phyloP scores from a whole-genome alignment of 2,888 invertebrate genomes.

The Loripinus fragilis region DNA sequence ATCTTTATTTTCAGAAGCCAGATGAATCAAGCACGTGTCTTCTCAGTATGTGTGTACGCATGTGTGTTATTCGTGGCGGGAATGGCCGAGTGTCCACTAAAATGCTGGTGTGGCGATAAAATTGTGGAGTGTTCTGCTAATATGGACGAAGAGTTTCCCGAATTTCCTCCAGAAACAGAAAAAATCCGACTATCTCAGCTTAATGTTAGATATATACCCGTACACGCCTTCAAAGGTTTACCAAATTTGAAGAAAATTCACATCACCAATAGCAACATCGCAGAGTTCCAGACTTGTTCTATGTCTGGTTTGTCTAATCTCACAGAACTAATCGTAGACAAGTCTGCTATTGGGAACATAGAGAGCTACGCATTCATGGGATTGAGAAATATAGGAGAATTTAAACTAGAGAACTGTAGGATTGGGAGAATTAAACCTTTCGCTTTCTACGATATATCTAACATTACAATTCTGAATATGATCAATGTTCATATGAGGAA shows the following conservation, averaged over 20 bases:
- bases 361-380: conserved; percentile 53
- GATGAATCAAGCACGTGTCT: neutral
- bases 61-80: neutral
- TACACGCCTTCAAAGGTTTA: conserved; percentile 39
- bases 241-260: conserved; percentile 42
- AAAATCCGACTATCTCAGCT: conserved; percentile 34
- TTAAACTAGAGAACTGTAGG: conserved; percentile 38
- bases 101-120: conserved; percentile 41
- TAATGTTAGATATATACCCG: conserved; percentile 47
- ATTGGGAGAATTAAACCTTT: conserved; percentile 50
- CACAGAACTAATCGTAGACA: conserved; percentile 35
- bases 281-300: conserved; percentile 41
- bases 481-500: conserved; percentile 42
- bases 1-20: neutral
- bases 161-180: conserved; percentile 33
- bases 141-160: conserved; percentile 39
- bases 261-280: conserved; percentile 44
- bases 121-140: conserved; percentile 37
- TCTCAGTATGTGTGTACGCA: neutral
- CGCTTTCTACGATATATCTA: conserved; percentile 35
- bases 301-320: conserved; percentile 34
- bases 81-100: conserved; percentile 33
- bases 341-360: conserved; percentile 46
- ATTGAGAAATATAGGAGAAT: conserved; percentile 27
- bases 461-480: conserved; percentile 24